Conservation (phyloP, 2,113 vertebrate species). For the Holacanthus passer region DNA sequence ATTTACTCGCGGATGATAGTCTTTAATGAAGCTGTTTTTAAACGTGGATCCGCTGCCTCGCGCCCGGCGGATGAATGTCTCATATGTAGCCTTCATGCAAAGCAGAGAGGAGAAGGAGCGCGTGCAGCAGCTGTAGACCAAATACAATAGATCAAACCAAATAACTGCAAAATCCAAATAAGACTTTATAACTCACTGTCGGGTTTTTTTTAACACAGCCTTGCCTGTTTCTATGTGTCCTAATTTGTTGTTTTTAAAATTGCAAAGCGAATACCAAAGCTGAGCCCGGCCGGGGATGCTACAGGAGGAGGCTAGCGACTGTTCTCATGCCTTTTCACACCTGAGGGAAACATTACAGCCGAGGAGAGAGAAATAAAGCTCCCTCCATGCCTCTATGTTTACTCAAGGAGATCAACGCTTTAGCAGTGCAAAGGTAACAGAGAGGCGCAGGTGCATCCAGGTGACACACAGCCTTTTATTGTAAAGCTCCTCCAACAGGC, state of each 20-base stretch:
- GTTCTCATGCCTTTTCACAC: conserved; percentile 76
- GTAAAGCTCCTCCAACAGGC: conserved; percentile 40
- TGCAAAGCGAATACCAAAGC: conserved; percentile 82
- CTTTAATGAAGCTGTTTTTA: conserved; percentile 62
- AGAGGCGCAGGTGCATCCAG: conserved; percentile 60
- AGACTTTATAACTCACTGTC: conserved; percentile 68
- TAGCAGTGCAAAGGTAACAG: conserved; percentile 51
- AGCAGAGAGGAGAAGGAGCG: conserved; percentile 61
- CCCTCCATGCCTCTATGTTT: conserved; percentile 73
- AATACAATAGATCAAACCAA: conserved; percentile 80
- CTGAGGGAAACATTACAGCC: conserved; percentile 56
- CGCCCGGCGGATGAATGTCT: conserved; percentile 75
- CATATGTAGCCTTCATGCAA: conserved; percentile 68
- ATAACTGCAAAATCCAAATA: conserved; percentile 76
- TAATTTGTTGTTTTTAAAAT: conserved; percentile 56
- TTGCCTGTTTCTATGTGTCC: conserved; percentile 52
- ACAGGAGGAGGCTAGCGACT: conserved; percentile 76
- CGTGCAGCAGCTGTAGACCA: conserved; percentile 83
- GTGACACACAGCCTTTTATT: conserved; percentile 55
- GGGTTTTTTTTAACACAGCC: conserved; percentile 70
- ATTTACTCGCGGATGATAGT: conserved; percentile 58
- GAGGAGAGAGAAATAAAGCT: conserved; percentile 38
- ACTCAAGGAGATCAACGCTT: conserved; percentile 73
- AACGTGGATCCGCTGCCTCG: conserved; percentile 65
- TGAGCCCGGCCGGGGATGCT: conserved; percentile 66